Evolutionary conservation across 1,140 invertebrate genomes (phyloP), one percentile per base, ranked within the genome.

Genomic region (Scaptomyza pallida): DNA sequence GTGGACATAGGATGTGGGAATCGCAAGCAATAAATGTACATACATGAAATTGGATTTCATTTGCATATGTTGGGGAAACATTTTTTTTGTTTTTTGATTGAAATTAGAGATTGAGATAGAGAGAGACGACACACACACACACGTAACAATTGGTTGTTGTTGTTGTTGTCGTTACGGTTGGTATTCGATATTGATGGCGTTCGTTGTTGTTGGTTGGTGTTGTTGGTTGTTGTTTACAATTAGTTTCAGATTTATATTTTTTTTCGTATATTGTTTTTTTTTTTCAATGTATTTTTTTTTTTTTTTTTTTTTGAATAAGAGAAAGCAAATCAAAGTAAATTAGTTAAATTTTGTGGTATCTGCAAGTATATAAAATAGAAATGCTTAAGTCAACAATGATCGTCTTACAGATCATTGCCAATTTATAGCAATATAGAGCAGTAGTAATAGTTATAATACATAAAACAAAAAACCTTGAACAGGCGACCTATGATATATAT

Each of bases 281-380:
- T 61, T 45, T 30, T 6, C 2, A 9, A 9, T 12, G 33, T 37
- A 35, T 3, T 2, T 79, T 75, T 60, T 41, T 50, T 65, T 72
- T 68, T 67, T 72, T 75, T 63, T 65, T 81, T 76, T 78, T 76
- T 89, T 89, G 88, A 89, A 88, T 89, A 90, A 89, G 88, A 89
- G 76, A 89, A 89, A 89, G 86, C 88, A 89, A 89, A 89, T 89
- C 78, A 89, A 89, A 89, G 85, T 89, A 82, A 89, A 89, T 89
- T 89, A 89, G 88, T 89, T 89, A 88, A 88, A 89, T 88, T 88
- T 63, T 85, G 85, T 88, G 83, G 83, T 71, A 89, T 89, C 83
- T 89, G 83, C 75, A 89, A 89, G 83, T 89, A 89, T 74, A 89
- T 86, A 89, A 89, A 89, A 82, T 89, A 89, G 85, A 88, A 88